A percentile compares a stretch with the other conserved stretches of the same genome.
phyloP scores from a whole-genome alignment of 2,888 invertebrate genomes.

The Miltochrista miniata region DNA sequence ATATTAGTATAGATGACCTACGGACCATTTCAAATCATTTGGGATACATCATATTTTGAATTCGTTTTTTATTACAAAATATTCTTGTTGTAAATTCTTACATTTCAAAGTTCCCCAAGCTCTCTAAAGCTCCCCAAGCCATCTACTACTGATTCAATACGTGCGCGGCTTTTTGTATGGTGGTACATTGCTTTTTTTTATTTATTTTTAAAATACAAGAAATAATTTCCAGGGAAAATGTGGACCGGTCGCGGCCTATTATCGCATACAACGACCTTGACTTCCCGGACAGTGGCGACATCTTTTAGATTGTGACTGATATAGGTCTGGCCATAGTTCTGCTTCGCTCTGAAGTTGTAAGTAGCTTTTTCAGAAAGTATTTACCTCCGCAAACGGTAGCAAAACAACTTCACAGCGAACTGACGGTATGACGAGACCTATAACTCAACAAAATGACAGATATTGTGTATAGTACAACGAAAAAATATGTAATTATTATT shows the following conservation, averaged over 20 bases:
- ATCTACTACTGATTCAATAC: conserved; percentile 27
- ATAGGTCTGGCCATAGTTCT: conserved; percentile 14
- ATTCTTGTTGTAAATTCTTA: conserved; percentile 20
- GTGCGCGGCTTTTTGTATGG: conserved; percentile 14
- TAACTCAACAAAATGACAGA: conserved; percentile 28
- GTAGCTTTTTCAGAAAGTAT: no score
- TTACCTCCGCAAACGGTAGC: no score
- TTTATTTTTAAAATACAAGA: conserved; percentile 54
- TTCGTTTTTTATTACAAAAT: no score
- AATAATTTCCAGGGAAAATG: conserved; percentile 85
- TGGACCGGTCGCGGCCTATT: conserved; percentile 89
- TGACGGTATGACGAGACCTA: no score
- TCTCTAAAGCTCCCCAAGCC: no score
- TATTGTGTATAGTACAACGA: conserved; percentile 13
- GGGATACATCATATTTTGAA: no score
- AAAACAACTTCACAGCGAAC: no score
- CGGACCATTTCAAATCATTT: no score
- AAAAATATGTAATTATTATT: conserved; percentile 18
- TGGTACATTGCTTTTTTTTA: conserved; percentile 14
- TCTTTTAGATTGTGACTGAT: conserved; percentile 82
- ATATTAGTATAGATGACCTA: no score
- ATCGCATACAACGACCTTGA: conserved; percentile 96
- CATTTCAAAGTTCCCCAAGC: conserved; percentile 1
- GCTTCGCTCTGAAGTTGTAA: no score
- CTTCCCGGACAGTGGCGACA: conserved; percentile 91